phyloP scores from a whole-genome alignment of 2,113 vertebrate genomes.

The Copsychus sechellarum region DNA sequence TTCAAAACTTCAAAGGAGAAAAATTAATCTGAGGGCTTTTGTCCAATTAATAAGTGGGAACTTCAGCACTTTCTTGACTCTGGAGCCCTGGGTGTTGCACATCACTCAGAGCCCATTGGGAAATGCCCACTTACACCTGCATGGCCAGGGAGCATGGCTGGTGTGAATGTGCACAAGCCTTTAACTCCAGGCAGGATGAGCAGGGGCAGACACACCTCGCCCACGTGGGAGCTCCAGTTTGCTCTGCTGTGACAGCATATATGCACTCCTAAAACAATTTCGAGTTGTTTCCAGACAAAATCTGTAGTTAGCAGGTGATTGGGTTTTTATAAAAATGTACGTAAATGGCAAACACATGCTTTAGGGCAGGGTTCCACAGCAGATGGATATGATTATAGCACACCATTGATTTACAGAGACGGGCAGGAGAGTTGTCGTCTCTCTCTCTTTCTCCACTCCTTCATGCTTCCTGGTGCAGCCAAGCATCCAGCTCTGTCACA shows the following conservation, averaged over 20 bases:
- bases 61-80: neutral
- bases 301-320: neutral
- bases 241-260: accelerated
- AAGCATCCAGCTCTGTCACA: neutral
- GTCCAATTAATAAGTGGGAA: neutral
- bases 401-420: neutral
- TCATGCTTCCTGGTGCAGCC: neutral
- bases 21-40: neutral
- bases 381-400: neutral
- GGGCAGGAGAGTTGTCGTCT: accelerated
- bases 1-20: neutral
- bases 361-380: neutral
- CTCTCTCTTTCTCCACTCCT: neutral
- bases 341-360: neutral
- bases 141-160: accelerated
- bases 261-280: neutral
- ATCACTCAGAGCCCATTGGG: neutral
- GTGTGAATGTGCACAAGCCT: neutral
- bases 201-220: neutral
- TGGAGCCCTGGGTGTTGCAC: neutral
- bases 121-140: neutral
- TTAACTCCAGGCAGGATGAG: neutral
- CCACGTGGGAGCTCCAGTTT: accelerated
- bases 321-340: neutral
- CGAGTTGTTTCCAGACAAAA: neutral